Conservation (phyloP, 2,113 vertebrate genomes). For the Strix uralensis region DNA sequence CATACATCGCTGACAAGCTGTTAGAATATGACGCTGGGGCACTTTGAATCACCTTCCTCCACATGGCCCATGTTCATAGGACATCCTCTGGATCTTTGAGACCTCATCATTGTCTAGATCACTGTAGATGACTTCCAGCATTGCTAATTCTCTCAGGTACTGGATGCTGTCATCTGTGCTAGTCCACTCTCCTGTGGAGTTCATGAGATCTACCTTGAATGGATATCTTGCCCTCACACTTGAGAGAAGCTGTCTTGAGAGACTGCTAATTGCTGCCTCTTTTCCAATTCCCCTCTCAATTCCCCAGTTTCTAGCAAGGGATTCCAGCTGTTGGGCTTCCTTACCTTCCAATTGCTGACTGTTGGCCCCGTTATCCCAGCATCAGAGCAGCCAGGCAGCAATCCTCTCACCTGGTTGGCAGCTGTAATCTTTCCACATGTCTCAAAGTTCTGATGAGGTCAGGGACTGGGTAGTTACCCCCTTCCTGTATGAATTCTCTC, state of each 20-base stretch:
- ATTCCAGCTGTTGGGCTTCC: background rate
- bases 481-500: background rate
- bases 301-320: background rate
- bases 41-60: background rate
- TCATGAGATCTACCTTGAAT: background rate
- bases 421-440: background rate
- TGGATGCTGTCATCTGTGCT: background rate
- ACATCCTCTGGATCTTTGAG: background rate
- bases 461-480: background rate
- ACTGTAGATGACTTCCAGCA: background rate
- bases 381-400: too few species aligned
- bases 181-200: background rate
- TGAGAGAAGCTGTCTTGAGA: too few species aligned
- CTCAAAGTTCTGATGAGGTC: background rate
- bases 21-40: too few species aligned
- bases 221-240: background rate
- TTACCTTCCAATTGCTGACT: background rate
- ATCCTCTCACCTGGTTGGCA: too few species aligned
- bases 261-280: too few species aligned
- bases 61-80: background rate
- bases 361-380: background rate
- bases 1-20: background rate
- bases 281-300: too few species aligned
- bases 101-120: background rate
- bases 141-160: background rate